These are phyloP conservation scores for Mycetomoellerius zeteki DNA, from an alignment of 1,140 invertebrate species.

Conservation along the genomic window DNA sequence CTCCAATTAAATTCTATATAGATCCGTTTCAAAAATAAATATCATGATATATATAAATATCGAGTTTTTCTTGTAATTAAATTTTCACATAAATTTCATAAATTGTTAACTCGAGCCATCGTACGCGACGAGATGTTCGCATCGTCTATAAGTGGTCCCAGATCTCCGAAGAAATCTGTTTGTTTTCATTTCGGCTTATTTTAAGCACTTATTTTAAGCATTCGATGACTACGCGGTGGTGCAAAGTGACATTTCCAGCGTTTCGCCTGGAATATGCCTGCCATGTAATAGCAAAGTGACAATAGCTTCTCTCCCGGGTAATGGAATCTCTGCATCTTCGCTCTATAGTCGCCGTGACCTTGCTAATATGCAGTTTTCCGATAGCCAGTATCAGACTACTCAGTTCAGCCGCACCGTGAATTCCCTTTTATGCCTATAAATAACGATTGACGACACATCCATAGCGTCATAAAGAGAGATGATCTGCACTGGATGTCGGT, in stretches of 20 bases:
- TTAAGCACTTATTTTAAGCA: constrained; percentile 40
- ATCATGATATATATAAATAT: not conserved
- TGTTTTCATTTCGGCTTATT: constrained; percentile 50
- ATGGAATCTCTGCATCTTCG: constrained; percentile 58
- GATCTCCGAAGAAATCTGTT: constrained; percentile 6
- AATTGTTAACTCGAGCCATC: not conserved
- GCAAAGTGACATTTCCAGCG: constrained; percentile 37
- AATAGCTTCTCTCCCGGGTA: constrained; percentile 26
- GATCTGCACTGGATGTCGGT: constrained; percentile 42
- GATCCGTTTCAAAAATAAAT: not conserved
- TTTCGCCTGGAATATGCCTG: constrained; percentile 29
- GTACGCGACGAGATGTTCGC: not conserved
- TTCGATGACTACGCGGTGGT: constrained; percentile 12
- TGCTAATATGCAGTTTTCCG: constrained; percentile 83
- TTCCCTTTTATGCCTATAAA: constrained; percentile 85
- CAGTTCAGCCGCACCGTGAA: constrained; percentile 82
- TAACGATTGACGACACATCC: constrained; percentile 78
- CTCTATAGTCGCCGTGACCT: constrained; percentile 72
- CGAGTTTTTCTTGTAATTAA: not conserved
- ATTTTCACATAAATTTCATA: not conserved
- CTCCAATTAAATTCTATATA: not conserved
- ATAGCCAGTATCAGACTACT: constrained; percentile 83
- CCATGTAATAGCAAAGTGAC: constrained; percentile 16
- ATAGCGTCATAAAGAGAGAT: constrained; percentile 58
- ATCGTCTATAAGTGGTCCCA: not conserved